Evolutionary conservation across 2,888 invertebrate genomes (phyloP).

Genomic region (Brenthis daphne): DNA sequence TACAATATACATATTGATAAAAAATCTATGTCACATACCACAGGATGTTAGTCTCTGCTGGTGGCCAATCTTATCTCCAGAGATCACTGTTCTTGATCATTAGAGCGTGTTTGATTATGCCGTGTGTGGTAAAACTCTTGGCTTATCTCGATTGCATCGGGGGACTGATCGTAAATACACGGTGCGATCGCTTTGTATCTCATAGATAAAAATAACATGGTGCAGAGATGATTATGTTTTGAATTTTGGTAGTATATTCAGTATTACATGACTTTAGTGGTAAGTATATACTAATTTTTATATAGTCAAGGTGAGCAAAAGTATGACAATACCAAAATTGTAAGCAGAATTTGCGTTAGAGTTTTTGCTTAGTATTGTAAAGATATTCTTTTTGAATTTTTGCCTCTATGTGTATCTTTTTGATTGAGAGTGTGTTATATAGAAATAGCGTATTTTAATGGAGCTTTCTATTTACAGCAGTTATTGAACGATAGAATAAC

Average conservation of each 20-base stretch:
- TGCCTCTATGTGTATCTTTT: too few relatives aligned
- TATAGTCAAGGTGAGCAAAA: too few relatives aligned
- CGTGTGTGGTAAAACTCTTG: slow-evolving; percentile 54
- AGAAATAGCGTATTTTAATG: too few relatives aligned
- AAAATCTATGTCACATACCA: too few relatives aligned
- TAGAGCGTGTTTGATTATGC: slow-evolving; percentile 58
- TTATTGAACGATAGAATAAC: too few relatives aligned
- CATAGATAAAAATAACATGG: slow-evolving; percentile 26
- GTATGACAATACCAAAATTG: too few relatives aligned
- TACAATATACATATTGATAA: too few relatives aligned
- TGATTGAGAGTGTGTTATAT: too few relatives aligned
- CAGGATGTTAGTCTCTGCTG: slow-evolving; percentile 46
- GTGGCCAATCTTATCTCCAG: slow-evolving; percentile 62
- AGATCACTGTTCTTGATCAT: slow-evolving; percentile 63
- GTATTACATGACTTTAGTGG: not conserved
- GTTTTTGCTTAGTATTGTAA: too few relatives aligned
- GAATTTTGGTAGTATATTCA: not conserved
- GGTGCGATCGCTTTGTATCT: slow-evolving; percentile 32
- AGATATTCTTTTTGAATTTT: too few relatives aligned
- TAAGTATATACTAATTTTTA: not conserved
- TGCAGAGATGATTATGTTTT: slow-evolving; percentile 11
- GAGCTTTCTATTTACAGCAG: too few relatives aligned
- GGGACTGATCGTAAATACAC: slow-evolving; percentile 46
- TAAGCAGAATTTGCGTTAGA: too few relatives aligned
- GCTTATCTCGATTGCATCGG: slow-evolving; percentile 55